Base-by-base conservation (phyloP, 2,113 vertebrate genomes). In the Engraulis encrasicolus region DNA sequence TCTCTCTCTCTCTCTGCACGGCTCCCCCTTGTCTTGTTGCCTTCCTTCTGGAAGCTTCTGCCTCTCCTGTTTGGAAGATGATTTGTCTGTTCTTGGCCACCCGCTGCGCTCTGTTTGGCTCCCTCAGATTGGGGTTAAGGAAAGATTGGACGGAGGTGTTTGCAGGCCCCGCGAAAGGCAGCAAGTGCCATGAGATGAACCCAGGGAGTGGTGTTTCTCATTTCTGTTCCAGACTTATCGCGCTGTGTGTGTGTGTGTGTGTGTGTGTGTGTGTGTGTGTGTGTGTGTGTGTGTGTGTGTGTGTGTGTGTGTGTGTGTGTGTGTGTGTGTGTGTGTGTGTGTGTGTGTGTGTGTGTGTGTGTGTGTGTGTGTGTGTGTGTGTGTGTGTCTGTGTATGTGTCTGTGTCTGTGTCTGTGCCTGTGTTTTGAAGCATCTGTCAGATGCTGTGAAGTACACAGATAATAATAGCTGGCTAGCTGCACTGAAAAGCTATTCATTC, bases 191-290 rank as follows among this genome's bases (percentile, higher is more conserved):
- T 74, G 23, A 74, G 31, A 74, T 74, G 27, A 31, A 15, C 66
- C 1, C 66, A 15, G 66, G 12, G 14, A 15, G 27, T 74, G 66
- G 27, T 34, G 27, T 74, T 74, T 74, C 23, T 74, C 66, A 74
- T 74, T 74, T 27, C 66, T 74, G 66, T 66, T 23, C 23, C 48
- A 19, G 79, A 79, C 23, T 78, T 82, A 81, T 83, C 49, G 12
- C 61, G 79, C 85, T 83, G 85, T 81, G 84, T 66, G 81, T 49
- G 50, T 49, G 52, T 71, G 82, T 23, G 34, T 78, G 40, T 45
- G 40, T 45, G 40, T 45, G 40, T 45, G 40, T 45, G 40, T 45
- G 40, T 45, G 40, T 45, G 40, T 45, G 40, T 45, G 40, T 45
- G 40, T 45, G 40, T 45, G 40, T 45, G 40, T 45, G 40, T 3